Percentiles rank a stretch among this genome's conserved stretches.
phyloP scores from a whole-genome alignment of 2,113 vertebrate species.

The Nipponia nippon region DNA sequence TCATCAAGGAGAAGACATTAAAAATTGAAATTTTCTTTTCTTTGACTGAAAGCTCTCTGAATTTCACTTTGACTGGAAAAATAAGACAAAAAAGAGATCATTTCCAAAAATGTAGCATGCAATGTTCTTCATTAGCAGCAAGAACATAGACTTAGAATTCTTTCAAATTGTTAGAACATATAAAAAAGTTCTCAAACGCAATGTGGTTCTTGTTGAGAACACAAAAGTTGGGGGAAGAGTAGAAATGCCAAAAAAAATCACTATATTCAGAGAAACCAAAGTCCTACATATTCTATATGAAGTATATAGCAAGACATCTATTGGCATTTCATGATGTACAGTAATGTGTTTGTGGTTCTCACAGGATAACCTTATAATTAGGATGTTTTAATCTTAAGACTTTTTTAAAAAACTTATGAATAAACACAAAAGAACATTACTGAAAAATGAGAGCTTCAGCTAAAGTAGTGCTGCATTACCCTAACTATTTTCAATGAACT shows the following conservation, averaged over 20 bases:
- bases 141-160: not conserved
- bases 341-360: not conserved
- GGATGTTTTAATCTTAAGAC: not conserved
- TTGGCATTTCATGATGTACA: not conserved
- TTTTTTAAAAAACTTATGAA: not conserved
- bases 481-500: conserved; percentile 2
- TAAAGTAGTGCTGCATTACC: not conserved
- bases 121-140: not conserved
- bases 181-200: not conserved
- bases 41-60: not conserved
- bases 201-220: not conserved
- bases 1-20: not conserved
- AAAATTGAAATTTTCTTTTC: not conserved
- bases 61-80: not conserved
- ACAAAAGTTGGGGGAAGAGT: not conserved
- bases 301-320: not conserved
- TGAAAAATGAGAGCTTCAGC: conserved; percentile 18
- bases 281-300: not conserved
- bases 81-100: not conserved
- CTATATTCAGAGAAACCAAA: not conserved
- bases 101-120: not conserved
- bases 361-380: not conserved
- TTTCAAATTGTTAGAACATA: not conserved
- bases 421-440: not conserved
- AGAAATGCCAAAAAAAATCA: not conserved